These are phyloP conservation scores for Gila orcuttii DNA, from an alignment of 2,113 vertebrate species.

Conservation along the genomic window DNA sequence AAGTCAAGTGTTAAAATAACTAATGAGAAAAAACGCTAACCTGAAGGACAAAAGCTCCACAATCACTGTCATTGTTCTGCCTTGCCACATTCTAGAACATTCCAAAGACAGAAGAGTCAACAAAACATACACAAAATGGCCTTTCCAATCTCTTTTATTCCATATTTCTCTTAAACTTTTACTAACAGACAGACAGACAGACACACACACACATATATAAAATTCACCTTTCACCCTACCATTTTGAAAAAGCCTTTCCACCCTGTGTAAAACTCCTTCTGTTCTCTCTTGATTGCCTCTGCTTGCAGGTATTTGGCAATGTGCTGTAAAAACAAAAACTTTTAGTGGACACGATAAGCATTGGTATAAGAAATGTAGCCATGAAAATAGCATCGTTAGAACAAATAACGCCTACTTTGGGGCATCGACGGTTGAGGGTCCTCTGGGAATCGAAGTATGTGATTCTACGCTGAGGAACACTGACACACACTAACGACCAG, in stretches of 20 bases:
- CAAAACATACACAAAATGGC: neutral
- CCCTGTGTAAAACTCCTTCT: constrained; percentile 80
- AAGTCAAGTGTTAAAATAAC: constrained; percentile 17
- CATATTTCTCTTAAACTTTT: neutral
- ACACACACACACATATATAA: neutral
- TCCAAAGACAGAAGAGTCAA: constrained; percentile 41
- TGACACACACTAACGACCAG: constrained; percentile 90
- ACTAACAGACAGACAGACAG: neutral
- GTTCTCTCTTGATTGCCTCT: constrained; percentile 88
- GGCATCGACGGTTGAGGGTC: constrained; percentile 89
- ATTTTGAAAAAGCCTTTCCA: constrained; percentile 94
- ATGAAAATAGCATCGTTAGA: neutral
- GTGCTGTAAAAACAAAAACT: constrained; percentile 69
- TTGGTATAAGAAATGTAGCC: neutral
- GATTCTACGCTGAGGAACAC: constrained; percentile 82
- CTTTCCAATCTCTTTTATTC: neutral
- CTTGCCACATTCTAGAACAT: constrained; percentile 86
- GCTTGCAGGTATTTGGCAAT: constrained; percentile 91
- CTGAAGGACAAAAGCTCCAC: constrained; percentile 91
- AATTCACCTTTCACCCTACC: constrained; percentile 71
- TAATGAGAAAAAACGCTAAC: constrained; percentile 68
- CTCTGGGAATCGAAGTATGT: constrained; percentile 92
- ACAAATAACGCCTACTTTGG: constrained; percentile 76
- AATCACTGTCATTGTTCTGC: constrained; percentile 94
- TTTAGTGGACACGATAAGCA: neutral